Percentiles rank a stretch among this genome's conserved stretches.
Conservation (phyloP, 2,888 invertebrate genomes). For the Leptinotarsa tumamoca region DNA sequence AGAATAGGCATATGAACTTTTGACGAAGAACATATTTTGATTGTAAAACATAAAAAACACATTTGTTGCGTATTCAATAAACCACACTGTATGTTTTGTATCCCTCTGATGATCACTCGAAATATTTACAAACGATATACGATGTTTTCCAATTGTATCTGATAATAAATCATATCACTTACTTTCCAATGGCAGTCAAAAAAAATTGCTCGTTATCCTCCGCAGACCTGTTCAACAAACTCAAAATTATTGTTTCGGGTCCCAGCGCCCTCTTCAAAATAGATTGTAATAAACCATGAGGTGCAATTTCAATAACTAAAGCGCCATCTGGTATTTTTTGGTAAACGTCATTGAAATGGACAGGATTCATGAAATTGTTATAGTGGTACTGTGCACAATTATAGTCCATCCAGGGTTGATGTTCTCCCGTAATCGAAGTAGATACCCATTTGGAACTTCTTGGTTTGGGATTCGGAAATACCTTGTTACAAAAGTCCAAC, state of each 20-base stretch:
- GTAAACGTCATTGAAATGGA: conserved; percentile 81
- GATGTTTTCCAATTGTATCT: conserved; percentile 66
- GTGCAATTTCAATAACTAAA: conserved; percentile 85
- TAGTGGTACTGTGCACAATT: conserved; percentile 77
- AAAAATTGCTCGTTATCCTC: conserved; percentile 70
- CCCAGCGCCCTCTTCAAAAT: conserved; percentile 76
- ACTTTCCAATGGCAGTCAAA: conserved; percentile 56
- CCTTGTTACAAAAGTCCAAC: conserved; percentile 71
- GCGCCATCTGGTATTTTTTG: conserved; percentile 82
- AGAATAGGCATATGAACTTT: too few relatives aligned
- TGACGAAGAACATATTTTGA: too few relatives aligned
- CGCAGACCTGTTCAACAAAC: conserved; percentile 77
- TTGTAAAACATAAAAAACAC: too few relatives aligned
- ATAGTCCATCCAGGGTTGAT: background rate
- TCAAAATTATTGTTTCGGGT: conserved; percentile 74
- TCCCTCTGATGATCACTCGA: too few relatives aligned
- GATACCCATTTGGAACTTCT: conserved; percentile 86
- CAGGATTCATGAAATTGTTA: conserved; percentile 80
- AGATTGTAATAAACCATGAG: conserved; percentile 83
- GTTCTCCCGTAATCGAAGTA: conserved; percentile 71
- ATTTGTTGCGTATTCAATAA: too few relatives aligned
- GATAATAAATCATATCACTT: conserved; percentile 49
- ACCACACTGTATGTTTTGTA: too few relatives aligned
- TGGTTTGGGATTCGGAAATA: conserved; percentile 74
- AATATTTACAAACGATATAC: too few relatives aligned